phyloP scores from a whole-genome alignment of 2,888 invertebrate genomes.

The Chrysina gloriosa region DNA sequence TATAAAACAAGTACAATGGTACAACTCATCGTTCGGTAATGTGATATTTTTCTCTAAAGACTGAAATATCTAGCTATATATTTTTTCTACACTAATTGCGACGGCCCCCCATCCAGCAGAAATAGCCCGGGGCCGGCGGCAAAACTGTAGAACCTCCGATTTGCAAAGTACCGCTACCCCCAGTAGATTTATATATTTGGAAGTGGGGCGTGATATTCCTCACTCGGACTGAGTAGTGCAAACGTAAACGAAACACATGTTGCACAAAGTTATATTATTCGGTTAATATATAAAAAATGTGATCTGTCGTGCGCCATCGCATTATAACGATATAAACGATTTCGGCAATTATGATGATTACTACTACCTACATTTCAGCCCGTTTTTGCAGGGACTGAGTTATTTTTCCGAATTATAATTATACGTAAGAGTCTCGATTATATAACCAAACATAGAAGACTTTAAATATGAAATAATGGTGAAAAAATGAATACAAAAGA shows the following conservation, averaged over 20 bases:
- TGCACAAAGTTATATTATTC: conserved; percentile 64
- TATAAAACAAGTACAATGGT: conserved; percentile 48
- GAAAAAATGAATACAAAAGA: conserved; percentile 34
- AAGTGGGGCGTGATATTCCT: conserved; percentile 60
- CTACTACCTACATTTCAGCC: conserved; percentile 48
- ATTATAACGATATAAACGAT: conserved; percentile 53
- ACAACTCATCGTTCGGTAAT: conserved; percentile 60
- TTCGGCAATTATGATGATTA: conserved; percentile 49
- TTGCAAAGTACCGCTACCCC: conserved; percentile 35
- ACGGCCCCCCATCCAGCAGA: conserved; percentile 48
- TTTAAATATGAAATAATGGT: conserved; percentile 45
- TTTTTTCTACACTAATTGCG: conserved; percentile 58
- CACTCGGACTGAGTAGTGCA: conserved; percentile 62
- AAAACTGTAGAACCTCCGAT: conserved; percentile 33
- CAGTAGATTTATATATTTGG: conserved; percentile 43
- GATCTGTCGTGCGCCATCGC: conserved; percentile 64
- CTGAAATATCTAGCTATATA: conserved; percentile 65
- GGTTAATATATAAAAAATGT: conserved; percentile 54
- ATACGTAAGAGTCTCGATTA: conserved; percentile 47
- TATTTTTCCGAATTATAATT: conserved; percentile 48
- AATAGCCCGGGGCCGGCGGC: conserved; percentile 39
- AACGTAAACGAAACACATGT: conserved; percentile 51
- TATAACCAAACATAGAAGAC: conserved; percentile 42
- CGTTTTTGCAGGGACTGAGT: conserved; percentile 47
- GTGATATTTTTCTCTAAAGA: conserved; percentile 69